Conservation (phyloP, 2,888 invertebrate genomes). For the Lepidocyrtinus sp. region DNA sequence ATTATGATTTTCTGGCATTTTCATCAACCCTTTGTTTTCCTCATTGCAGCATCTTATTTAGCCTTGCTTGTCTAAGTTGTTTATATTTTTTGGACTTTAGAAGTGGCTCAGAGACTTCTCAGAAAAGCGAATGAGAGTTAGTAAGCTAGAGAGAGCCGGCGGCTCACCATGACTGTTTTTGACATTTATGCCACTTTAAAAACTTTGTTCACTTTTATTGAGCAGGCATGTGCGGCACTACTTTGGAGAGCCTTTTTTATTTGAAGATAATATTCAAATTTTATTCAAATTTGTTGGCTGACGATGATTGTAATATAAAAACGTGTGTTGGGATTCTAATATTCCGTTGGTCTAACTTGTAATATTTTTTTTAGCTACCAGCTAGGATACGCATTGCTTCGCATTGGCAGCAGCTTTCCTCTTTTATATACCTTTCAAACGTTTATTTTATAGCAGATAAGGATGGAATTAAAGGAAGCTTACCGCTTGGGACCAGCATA, state of each 20-base stretch:
- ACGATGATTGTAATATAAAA: background rate
- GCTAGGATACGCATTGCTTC: too few species aligned
- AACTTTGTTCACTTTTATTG: slow-evolving; percentile 32
- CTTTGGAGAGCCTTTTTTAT: slow-evolving; percentile 29
- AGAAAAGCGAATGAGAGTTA: background rate
- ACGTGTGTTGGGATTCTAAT: background rate
- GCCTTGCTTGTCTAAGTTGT: background rate
- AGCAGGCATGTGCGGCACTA: slow-evolving; percentile 27
- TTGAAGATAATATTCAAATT: background rate
- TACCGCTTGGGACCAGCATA: too few species aligned
- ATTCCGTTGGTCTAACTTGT: background rate
- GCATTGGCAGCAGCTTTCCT: slow-evolving; percentile 24
- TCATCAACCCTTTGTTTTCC: background rate
- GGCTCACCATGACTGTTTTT: slow-evolving; percentile 23
- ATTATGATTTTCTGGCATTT: slow-evolving; percentile 13
- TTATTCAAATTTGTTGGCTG: slow-evolving; percentile 33
- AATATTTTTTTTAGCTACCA: slow-evolving; percentile 20
- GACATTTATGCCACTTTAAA: slow-evolving; percentile 31
- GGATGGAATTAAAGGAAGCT: too few species aligned
- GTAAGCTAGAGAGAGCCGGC: background rate
- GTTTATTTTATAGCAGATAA: background rate
- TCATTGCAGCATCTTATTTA: slow-evolving; percentile 8
- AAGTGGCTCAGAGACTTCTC: background rate
- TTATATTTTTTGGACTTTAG: background rate
- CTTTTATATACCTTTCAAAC: background rate